Conservation (phyloP, 2,113 vertebrate genomes). For the Tricholaema leucomelas region DNA sequence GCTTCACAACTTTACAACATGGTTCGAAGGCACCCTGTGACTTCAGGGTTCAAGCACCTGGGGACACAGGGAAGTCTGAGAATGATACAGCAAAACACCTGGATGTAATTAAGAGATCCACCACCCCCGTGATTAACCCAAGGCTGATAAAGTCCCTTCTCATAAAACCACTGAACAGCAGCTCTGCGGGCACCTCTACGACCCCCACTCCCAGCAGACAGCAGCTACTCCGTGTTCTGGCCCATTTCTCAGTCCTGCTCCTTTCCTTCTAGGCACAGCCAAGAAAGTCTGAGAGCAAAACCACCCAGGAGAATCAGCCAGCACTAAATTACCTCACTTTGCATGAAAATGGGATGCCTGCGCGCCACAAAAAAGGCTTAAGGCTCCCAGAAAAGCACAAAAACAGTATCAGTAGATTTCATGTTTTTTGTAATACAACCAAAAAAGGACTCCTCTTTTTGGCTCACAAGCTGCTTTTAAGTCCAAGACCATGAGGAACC, state of each 20-base stretch:
- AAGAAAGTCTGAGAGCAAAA: neutral
- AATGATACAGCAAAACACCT: neutral
- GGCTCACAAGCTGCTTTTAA: neutral
- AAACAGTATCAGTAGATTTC: neutral
- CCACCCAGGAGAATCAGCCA: neutral
- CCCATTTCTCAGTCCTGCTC: neutral
- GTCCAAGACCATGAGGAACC: neutral
- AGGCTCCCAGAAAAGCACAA: neutral
- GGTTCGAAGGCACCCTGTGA: neutral
- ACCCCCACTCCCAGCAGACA: neutral
- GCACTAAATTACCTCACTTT: slow-evolving; percentile 23
- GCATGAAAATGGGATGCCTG: slow-evolving; percentile 27
- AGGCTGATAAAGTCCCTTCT: neutral
- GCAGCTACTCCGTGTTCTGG: neutral
- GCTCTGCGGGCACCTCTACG: neutral
- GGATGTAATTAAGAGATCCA: neutral
- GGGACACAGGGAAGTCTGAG: neutral
- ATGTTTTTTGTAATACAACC: neutral
- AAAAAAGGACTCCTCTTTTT: neutral
- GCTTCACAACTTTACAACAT: neutral
- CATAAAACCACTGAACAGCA: neutral
- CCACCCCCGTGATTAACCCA: fast-evolving
- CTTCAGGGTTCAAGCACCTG: neutral
- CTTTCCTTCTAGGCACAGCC: neutral
- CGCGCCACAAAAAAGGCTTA: neutral